phyloP scores from a whole-genome alignment of 1,140 invertebrate species.

The Cherax quadricarinatus region DNA sequence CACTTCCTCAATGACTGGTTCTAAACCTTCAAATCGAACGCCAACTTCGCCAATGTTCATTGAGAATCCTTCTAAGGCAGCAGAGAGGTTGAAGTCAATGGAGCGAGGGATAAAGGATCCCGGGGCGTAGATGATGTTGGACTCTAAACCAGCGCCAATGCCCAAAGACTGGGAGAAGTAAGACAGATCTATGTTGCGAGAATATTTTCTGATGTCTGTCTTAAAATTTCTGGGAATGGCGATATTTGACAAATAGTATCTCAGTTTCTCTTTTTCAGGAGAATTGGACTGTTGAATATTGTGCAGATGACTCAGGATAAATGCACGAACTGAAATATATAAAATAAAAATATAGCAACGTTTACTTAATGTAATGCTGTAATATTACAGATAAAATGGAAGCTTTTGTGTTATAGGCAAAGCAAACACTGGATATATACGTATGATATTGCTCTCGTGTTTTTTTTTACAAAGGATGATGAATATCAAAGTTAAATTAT shows the following conservation, averaged over 20 bases:
- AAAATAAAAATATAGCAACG: neutral
- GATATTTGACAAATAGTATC: constrained; percentile 31
- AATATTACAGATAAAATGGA: too few species aligned
- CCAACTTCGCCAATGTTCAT: constrained; percentile 42
- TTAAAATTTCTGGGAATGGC: constrained; percentile 28
- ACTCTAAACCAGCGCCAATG: constrained; percentile 46
- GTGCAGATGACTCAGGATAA: constrained; percentile 42
- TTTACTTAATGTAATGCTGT: neutral
- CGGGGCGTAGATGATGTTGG: constrained; percentile 59
- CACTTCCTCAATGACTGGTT: constrained; percentile 24
- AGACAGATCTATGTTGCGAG: constrained; percentile 39
- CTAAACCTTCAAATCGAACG: constrained; percentile 39
- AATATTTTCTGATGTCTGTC: constrained; percentile 52
- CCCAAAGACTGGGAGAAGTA: constrained; percentile 32
- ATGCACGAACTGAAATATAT: constrained; percentile 35
- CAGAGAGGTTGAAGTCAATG: constrained; percentile 23
- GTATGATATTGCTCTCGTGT: too few species aligned
- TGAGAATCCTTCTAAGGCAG: constrained; percentile 13
- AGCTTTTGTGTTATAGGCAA: too few species aligned
- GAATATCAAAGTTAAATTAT: too few species aligned
- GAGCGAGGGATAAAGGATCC: constrained; percentile 63
- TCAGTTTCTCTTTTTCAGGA: constrained; percentile 19
- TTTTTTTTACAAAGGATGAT: too few species aligned
- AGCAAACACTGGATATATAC: too few species aligned
- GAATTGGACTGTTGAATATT: constrained; percentile 35